These are phyloP conservation scores for Sebastes nivosus DNA, from an alignment of 2,797 vertebrate species.

Conservation along the genomic window DNA sequence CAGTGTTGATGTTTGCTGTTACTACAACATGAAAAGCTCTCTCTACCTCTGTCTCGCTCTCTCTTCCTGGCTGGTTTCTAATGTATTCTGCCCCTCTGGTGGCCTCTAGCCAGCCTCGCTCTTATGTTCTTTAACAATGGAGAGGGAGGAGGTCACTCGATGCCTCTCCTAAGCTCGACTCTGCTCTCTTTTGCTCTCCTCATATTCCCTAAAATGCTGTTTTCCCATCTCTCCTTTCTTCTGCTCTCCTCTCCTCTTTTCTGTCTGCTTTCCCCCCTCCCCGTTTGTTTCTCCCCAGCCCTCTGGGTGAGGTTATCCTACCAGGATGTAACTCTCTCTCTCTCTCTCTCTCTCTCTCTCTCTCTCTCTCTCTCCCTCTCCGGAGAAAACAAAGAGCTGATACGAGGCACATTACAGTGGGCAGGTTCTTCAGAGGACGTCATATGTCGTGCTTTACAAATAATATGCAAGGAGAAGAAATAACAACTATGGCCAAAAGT, in stretches of 20 bases:
- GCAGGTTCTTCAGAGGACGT: slow-evolving; percentile 28
- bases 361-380: slow-evolving; percentile 37
- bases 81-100: slow-evolving; percentile 73
- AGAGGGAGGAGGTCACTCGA: slow-evolving; percentile 76
- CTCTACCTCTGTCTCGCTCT: slow-evolving; percentile 19
- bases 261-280: slow-evolving; percentile 20
- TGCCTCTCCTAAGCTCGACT: slow-evolving; percentile 70
- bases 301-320: slow-evolving; percentile 74
- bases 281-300: slow-evolving; percentile 34
- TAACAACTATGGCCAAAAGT: not conserved
- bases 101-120: slow-evolving; percentile 73
- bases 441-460: not conserved
- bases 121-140: slow-evolving; percentile 74
- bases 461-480: not conserved
- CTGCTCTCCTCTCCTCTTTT: slow-evolving; percentile 25
- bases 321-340: slow-evolving; percentile 56
- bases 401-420: slow-evolving; percentile 22
- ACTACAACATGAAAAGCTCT: slow-evolving; percentile 31
- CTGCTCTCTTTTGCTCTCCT: slow-evolving; percentile 61
- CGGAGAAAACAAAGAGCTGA: slow-evolving; percentile 45
- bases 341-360: slow-evolving; percentile 48
- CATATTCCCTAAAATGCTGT: slow-evolving; percentile 64
- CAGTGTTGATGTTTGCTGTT: slow-evolving; percentile 25
- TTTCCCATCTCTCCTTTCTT: slow-evolving; percentile 62
- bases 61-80: slow-evolving; percentile 50